Conservation (phyloP, 2,888 invertebrate genomes). For the Ophion slaviceki region DNA sequence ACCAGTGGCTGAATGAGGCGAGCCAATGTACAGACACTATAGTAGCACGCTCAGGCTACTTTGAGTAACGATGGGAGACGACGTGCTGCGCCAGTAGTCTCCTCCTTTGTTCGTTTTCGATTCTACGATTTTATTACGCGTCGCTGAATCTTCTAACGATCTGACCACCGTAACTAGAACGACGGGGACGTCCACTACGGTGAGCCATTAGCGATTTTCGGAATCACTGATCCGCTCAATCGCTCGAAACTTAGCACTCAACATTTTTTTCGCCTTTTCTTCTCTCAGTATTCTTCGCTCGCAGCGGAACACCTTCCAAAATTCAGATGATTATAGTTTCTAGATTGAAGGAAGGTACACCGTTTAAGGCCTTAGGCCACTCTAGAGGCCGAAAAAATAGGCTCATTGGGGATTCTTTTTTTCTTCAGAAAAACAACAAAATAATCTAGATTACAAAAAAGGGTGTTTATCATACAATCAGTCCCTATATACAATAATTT, state of each 20-base stretch:
- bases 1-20: conserved; percentile 11
- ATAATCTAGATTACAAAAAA: too few species aligned
- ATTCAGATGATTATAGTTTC: too few species aligned
- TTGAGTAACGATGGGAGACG: conserved; percentile 49
- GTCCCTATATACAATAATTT: too few species aligned
- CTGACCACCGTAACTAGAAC: conserved; percentile 69
- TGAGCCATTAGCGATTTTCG: conserved; percentile 77
- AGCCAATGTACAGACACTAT: conserved; percentile 10
- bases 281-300: not conserved
- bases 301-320: too few species aligned
- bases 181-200: conserved; percentile 48
- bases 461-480: too few species aligned
- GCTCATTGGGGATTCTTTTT: too few species aligned
- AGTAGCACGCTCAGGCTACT: conserved; percentile 59
- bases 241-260: conserved; percentile 8
- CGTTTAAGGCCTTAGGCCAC: too few species aligned
- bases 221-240: conserved; percentile 68
- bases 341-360: too few species aligned
- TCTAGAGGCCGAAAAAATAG: too few species aligned
- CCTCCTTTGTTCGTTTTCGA: conserved; percentile 77
- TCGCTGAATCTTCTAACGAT: conserved; percentile 79
- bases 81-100: conserved; percentile 50
- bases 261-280: conserved; percentile 25
- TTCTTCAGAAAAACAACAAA: too few species aligned
- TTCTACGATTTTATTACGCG: conserved; percentile 79